phyloP scores from a whole-genome alignment of 2,797 vertebrate species.

The Craterocephalus amniculus region DNA sequence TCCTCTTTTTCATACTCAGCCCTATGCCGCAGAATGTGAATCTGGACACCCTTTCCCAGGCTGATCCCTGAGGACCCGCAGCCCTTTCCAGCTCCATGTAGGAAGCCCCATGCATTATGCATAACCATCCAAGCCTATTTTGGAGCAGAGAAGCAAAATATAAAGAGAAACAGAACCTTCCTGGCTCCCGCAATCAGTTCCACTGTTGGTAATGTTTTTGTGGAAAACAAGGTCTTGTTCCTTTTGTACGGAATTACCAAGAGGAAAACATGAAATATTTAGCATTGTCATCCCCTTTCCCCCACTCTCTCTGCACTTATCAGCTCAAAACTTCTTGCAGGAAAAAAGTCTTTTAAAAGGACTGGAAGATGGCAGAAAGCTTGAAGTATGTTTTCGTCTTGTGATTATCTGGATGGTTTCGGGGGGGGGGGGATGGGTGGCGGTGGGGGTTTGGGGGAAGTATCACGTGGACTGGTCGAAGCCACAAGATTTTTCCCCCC shows the following conservation, averaged over 20 bases:
- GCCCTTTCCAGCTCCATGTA: conserved; percentile 70
- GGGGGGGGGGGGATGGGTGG: too few relatives aligned
- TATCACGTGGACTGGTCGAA: conserved; percentile 21
- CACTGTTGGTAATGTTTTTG: conserved; percentile 66
- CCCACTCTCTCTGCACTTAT: conserved; percentile 34
- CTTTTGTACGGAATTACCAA: conserved; percentile 67
- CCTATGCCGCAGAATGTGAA: conserved; percentile 50
- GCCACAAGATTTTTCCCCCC: conserved; percentile 11
- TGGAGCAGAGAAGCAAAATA: conserved; percentile 64
- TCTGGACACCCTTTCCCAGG: conserved; percentile 67
- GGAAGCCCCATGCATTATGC: conserved; percentile 78
- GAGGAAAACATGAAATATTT: conserved; percentile 80
- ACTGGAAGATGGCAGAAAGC: conserved; percentile 28
- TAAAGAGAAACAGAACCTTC: conserved; percentile 67
- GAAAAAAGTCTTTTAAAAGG: conserved; percentile 12
- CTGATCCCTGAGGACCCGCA: conserved; percentile 71
- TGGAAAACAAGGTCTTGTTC: conserved; percentile 71
- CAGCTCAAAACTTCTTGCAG: conserved; percentile 54
- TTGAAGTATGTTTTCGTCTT: conserved; percentile 24
- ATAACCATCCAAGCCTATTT: conserved; percentile 73
- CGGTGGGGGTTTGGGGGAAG: conserved; percentile 19
- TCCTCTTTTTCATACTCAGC: conserved; percentile 14
- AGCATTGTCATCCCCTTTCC: conserved; percentile 61
- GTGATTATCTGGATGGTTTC: conserved; percentile 33
- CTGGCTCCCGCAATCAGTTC: conserved; percentile 67